Base-by-base conservation (phyloP, 1,140 invertebrate genomes). In the Chionoecetes opilio region DNA sequence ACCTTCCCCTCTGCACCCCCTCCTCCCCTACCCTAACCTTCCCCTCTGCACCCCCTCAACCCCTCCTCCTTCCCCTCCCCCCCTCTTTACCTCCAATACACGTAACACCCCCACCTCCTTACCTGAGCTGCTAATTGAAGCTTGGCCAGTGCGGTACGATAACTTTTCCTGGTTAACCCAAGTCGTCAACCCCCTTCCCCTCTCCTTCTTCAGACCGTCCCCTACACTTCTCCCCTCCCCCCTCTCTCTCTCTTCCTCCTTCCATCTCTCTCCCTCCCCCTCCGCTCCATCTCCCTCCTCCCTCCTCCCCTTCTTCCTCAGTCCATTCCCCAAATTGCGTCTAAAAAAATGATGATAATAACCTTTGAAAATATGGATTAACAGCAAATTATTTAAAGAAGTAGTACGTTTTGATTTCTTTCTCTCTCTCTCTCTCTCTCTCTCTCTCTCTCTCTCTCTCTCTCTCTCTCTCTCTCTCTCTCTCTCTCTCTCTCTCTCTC, bases 301-400 rank as follows among this genome's bases (percentile, higher is more conserved):
- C 11, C n/a, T 26, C 63, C 6, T 26, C 63, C n/a, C 41, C 41
- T 46, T 14, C 41, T 46, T 46, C 41, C 14, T 14, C 14, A 8
- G 1, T 26, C n/a, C 63, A n/a, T 21, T 75, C 63, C 63, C n/a
- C 63, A 75, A 75, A 75, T 75, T 75, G 63, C n/a, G n/a, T 75
- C 26, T 75, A 75, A n/a, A 75, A 75, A 75, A 26, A 75, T n/a
- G n/a, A n/a, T n/a, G n/a, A n/a, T n/a, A n/a, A n/a, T 75, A 75
- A 75, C 63, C 63, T 75, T 75, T 75, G 63, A 75, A 75, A 75
- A 75, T 75, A 26, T 75, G 63, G 63, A 75, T 75, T 75, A 75
- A 26, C 63, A 26, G 63, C 26, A 75, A 75, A 75, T 75, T 75
- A 75, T n/a, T n/a, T 26, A 75, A 75, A 3, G 63, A 75, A 26